Conservation (phyloP, 2,888 invertebrate genomes). For the Carabus problematicus region DNA sequence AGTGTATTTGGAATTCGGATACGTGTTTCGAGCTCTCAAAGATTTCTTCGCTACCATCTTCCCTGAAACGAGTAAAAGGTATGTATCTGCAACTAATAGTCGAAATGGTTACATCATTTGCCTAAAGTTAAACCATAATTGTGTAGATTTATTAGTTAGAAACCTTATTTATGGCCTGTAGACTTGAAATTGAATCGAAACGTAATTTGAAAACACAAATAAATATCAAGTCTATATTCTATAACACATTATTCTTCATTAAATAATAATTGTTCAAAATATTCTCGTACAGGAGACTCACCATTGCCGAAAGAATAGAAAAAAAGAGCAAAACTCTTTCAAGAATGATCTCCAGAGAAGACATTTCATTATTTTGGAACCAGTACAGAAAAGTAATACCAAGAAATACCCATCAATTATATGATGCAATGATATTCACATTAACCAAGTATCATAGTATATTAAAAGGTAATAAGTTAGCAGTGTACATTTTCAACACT, state of each 20-base stretch:
- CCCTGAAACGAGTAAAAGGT: neutral
- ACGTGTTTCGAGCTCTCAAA: conserved; percentile 70
- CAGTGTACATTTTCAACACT: too few species aligned
- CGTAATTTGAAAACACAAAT: too few species aligned
- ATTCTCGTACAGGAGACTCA: conserved; percentile 46
- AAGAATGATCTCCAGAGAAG: conserved; percentile 62
- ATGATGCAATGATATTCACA: conserved; percentile 72
- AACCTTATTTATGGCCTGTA: too few species aligned
- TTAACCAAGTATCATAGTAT: conserved; percentile 69
- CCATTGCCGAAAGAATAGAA: conserved; percentile 55
- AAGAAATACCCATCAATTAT: conserved; percentile 69
- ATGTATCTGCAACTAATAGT: too few species aligned
- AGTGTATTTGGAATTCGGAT: conserved; percentile 71
- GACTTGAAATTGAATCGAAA: too few species aligned
- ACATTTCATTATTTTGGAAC: conserved; percentile 73
- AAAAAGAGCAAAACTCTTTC: conserved; percentile 61
- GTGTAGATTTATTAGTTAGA: too few species aligned
- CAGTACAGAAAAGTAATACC: conserved; percentile 69
- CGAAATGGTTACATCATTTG: too few species aligned
- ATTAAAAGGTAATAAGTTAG: conserved; percentile 18
- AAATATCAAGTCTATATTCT: too few species aligned
- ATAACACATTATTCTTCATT: too few species aligned
- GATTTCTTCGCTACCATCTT: conserved; percentile 64
- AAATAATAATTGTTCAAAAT: too few species aligned
- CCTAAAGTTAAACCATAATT: too few species aligned